Conservation (phyloP, 2,797 vertebrate species). For the Myotis myotis region DNA sequence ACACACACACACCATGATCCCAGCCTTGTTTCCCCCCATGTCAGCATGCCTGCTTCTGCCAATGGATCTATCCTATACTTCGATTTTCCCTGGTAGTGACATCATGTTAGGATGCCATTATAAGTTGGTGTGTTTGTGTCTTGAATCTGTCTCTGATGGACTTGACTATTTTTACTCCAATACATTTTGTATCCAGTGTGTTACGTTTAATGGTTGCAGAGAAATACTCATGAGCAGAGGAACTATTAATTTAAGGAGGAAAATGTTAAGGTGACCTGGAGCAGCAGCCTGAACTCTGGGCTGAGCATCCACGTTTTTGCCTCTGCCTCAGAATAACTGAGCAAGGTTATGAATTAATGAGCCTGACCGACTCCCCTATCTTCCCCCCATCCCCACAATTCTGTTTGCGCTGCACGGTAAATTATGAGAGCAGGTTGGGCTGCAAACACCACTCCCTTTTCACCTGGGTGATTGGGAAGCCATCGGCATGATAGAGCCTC, state of each 20-base stretch:
- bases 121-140: background rate
- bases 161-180: background rate
- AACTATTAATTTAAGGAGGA: background rate
- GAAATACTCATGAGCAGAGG: background rate
- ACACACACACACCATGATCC: too few species aligned
- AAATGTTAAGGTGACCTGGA: background rate
- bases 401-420: background rate
- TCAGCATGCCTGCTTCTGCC: too few species aligned
- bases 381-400: background rate
- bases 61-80: background rate
- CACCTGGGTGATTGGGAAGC: background rate
- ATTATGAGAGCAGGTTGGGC: background rate
- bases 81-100: background rate
- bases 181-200: background rate
- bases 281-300: background rate
- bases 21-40: too few species aligned
- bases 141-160: background rate
- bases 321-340: background rate
- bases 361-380: background rate
- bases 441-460: background rate
- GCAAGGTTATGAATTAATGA: background rate
- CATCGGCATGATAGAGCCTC: background rate
- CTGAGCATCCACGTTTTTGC: background rate
- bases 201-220: background rate
- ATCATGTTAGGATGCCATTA: background rate